Evolutionary conservation across 2,888 invertebrate genomes (phyloP).

Genomic region (Napeogenes inachia): DNA sequence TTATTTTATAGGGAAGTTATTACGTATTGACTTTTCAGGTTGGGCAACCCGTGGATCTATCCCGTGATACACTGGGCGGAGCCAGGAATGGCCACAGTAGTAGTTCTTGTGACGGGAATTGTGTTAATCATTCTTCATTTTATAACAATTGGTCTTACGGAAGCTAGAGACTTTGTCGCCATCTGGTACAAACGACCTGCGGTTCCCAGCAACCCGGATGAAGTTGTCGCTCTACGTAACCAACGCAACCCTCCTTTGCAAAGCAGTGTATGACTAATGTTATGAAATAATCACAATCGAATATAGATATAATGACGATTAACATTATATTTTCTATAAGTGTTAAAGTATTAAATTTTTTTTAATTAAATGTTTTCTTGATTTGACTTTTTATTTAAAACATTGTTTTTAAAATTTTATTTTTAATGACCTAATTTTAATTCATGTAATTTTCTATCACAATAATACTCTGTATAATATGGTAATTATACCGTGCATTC

Average conservation of each 20-base stretch:
- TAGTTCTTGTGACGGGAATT: conserved; percentile 79
- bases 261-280: conserved; percentile 19
- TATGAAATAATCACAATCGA: conserved; percentile 3
- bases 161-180: conserved; percentile 58
- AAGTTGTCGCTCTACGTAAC: conserved; percentile 48
- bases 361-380: no score
- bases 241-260: conserved; percentile 20
- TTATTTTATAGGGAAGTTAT: neutral
- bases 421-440: no score
- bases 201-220: conserved; percentile 39
- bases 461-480: no score
- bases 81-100: conserved; percentile 78
- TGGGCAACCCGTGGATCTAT: conserved; percentile 83
- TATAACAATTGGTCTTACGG: conserved; percentile 74
- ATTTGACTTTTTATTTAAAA: no score
- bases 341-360: no score
- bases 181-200: conserved; percentile 40
- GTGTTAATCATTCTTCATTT: conserved; percentile 80
- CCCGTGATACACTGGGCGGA: conserved; percentile 85
- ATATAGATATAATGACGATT: neutral
- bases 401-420: no score
- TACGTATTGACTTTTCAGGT: conserved; percentile 55
- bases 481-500: no score
- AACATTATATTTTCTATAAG: no score
- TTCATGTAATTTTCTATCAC: no score